Conservation (phyloP, 2,797 vertebrate genomes). For the Chrosomus eos region DNA sequence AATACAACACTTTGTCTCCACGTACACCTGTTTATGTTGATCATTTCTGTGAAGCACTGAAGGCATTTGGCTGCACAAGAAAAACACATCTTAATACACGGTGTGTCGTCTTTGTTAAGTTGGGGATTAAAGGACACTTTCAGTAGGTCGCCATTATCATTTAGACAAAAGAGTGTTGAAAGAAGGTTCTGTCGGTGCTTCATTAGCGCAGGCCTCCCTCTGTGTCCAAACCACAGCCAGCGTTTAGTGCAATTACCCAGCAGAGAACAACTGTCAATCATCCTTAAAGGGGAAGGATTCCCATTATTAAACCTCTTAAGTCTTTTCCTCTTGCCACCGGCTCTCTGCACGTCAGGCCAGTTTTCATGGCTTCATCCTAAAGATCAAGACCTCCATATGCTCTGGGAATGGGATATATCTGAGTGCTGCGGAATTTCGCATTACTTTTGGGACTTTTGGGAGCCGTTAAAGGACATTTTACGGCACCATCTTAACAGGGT, state of each 20-base stretch:
- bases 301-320: constrained; percentile 93
- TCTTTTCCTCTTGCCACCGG: constrained; percentile 84
- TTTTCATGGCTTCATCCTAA: constrained; percentile 73
- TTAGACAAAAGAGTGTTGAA: constrained; percentile 84
- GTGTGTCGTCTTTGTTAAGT: constrained; percentile 75
- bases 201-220: constrained; percentile 85
- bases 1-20: neutral
- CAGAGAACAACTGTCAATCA: constrained; percentile 94
- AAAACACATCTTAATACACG: constrained; percentile 58
- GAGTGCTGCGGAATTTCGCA: constrained; percentile 53
- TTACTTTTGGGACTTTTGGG: constrained; percentile 66
- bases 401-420: constrained; percentile 59
- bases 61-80: constrained; percentile 37
- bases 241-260: constrained; percentile 93
- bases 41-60: constrained; percentile 46
- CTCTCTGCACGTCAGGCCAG: constrained; percentile 78
- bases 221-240: constrained; percentile 81
- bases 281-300: constrained; percentile 94
- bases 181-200: constrained; percentile 84
- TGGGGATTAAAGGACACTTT: constrained; percentile 79
- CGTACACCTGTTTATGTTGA: constrained; percentile 22
- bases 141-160: constrained; percentile 78
- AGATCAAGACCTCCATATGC: constrained; percentile 71
- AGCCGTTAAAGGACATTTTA: constrained; percentile 24
- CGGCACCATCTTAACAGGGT: constrained; percentile 67